Base-by-base conservation (phyloP, 1,140 invertebrate species). In the Macrocentrus cingulum region DNA sequence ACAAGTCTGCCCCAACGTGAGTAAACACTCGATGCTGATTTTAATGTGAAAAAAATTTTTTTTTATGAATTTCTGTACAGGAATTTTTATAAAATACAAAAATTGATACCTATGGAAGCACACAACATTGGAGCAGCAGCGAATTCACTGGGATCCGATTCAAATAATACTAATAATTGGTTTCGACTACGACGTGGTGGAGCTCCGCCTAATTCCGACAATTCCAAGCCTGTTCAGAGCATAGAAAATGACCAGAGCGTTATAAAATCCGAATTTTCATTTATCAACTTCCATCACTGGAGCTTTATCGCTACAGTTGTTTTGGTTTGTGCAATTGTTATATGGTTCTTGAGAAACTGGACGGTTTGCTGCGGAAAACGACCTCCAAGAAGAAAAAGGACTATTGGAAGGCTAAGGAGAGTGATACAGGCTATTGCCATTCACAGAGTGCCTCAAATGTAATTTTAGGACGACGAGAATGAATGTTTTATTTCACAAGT, bases 11-110 rank as follows among this genome's bases (percentile, higher is more conserved):
- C 23, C 86, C 88, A 51, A 77, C 79, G 85, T 87, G 75, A 79
- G 82, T 83, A 73, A 67, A 70, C 62, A 59, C 59, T 34, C 48
- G 22, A 55, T 19, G 16, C 23, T 56, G 42, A 32, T 37, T 56
- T 15, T 5, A 4, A 6, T 41, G 16, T 18, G 41, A 5, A 44
- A 44, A 15, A 15, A n/a, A 44, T n/a, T 4, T 44, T 16, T 18
- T 19, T 44, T 39, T 39, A 39, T 18, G 9, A 13, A 25, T 15
- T 18, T 15, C 29, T 20, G 78, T 79, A 59, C 68, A 87, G 85
- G 49, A 88, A 88, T 72, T 79, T 90, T 45, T 90, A 89, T 68
- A 88, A 89, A 67, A 83, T 86, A 2, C 88, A 90, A 66, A 88
- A 88, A 70, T 65, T 90, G 18, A 69, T 90, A 0, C 88, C 87